phyloP scores from a whole-genome alignment of 1,140 invertebrate species.

The Caerostris extrusa region DNA sequence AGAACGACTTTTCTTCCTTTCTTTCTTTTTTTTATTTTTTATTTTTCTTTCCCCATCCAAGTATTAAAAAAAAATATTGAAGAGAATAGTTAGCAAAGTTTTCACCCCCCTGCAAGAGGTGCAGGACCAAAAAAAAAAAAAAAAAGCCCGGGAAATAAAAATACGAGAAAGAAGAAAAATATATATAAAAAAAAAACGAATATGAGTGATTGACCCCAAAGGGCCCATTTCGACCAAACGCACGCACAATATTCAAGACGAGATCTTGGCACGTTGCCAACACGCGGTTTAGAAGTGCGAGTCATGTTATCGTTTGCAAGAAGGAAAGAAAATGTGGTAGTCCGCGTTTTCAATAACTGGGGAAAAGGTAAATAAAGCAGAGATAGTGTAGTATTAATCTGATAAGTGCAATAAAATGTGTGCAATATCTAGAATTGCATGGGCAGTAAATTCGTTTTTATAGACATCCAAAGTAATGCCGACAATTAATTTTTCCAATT shows the following conservation, averaged over 20 bases:
- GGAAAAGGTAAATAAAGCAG: neutral
- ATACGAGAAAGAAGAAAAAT: slow-evolving; percentile 19
- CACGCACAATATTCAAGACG: slow-evolving; percentile 66
- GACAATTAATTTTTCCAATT: too few species aligned
- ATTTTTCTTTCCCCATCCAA: neutral
- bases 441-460: too few species aligned
- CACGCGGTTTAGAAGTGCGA: neutral
- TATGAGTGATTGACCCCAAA: slow-evolving; percentile 70
- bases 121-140: slow-evolving; percentile 29
- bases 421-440: too few species aligned
- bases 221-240: slow-evolving; percentile 46
- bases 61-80: neutral
- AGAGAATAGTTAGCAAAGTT: neutral
- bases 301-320: neutral
- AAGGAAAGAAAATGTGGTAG: neutral
- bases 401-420: neutral
- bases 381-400: neutral
- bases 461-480: too few species aligned
- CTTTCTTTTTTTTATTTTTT: too few species aligned
- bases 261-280: slow-evolving; percentile 44
- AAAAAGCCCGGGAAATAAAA: slow-evolving; percentile 42
- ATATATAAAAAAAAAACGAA: slow-evolving; percentile 24
- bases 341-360: too few species aligned
- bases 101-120: neutral
- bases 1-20: slow-evolving; percentile 8